These are phyloP conservation scores for Oreortyx pictus DNA, from an alignment of 2,797 vertebrate species.

Conservation along the genomic window DNA sequence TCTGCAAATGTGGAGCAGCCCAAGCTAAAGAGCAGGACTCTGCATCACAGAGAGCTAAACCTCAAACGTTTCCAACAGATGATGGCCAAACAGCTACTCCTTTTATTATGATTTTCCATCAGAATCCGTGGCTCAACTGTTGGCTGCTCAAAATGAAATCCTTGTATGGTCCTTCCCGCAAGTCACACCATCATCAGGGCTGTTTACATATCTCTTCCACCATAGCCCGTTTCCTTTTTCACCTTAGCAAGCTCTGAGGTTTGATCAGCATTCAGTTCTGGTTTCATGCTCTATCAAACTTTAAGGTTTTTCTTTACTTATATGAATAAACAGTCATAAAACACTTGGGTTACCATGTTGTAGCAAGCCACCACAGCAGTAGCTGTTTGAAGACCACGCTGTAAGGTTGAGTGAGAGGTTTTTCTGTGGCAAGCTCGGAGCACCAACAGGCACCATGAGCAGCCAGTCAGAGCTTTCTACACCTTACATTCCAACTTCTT, in stretches of 20 bases:
- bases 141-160: not conserved
- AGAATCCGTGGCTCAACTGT: not conserved
- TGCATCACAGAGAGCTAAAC: not conserved
- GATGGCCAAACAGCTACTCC: not conserved
- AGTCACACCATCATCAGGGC: not conserved
- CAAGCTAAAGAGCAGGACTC: not conserved
- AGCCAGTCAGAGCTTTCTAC: not conserved
- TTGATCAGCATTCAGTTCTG: not conserved
- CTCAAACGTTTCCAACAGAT: not conserved
- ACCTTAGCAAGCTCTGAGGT: not conserved
- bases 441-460: fast-evolving
- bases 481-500: not conserved
- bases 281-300: not conserved
- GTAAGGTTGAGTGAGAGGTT: not conserved
- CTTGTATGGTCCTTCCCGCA: not conserved
- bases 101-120: not conserved
- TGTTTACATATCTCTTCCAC: not conserved
- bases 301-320: not conserved
- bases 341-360: not conserved
- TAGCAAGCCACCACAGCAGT: not conserved
- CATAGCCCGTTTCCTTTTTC: not conserved
- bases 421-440: not conserved
- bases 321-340: not conserved
- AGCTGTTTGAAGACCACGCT: not conserved
- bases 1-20: not conserved